A percentile compares a stretch with the other conserved stretches of the same genome.
These are phyloP conservation scores for Trachelus tabidus DNA, from an alignment of 2,888 invertebrate genomes.

Conservation along the genomic window DNA sequence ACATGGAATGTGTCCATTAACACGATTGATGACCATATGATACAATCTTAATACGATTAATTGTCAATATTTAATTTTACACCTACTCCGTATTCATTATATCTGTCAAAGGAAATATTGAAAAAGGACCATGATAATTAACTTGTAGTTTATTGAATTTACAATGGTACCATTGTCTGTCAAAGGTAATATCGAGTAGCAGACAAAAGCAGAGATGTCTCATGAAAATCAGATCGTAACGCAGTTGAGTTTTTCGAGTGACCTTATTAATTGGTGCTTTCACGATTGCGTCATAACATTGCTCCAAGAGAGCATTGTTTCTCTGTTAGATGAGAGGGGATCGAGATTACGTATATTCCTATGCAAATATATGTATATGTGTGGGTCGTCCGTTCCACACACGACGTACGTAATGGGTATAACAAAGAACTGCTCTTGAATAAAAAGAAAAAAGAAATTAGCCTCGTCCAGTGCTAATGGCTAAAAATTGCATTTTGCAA, in stretches of 20 bases:
- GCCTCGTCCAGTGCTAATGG: background rate
- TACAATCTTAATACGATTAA: too few relatives aligned
- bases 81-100: background rate
- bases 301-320: background rate
- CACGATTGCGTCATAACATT: background rate
- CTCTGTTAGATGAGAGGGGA: background rate
- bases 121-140: background rate
- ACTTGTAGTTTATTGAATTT: background rate
- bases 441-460: background rate
- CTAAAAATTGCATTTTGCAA: background rate
- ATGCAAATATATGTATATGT: background rate
- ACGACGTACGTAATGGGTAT: background rate
- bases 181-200: background rate
- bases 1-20: background rate
- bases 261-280: background rate
- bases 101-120: background rate
- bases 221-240: background rate
- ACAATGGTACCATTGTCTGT: background rate
- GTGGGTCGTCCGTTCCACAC: background rate
- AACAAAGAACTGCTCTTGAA: too few relatives aligned
- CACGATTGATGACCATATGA: background rate
- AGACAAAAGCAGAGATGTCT: background rate
- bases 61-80: background rate
- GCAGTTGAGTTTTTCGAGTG: background rate
- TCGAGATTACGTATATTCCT: background rate